Percentiles rank a stretch among this genome's conserved stretches.
Conservation (phyloP, 1,140 invertebrate genomes). For the Gryon sp. region DNA sequence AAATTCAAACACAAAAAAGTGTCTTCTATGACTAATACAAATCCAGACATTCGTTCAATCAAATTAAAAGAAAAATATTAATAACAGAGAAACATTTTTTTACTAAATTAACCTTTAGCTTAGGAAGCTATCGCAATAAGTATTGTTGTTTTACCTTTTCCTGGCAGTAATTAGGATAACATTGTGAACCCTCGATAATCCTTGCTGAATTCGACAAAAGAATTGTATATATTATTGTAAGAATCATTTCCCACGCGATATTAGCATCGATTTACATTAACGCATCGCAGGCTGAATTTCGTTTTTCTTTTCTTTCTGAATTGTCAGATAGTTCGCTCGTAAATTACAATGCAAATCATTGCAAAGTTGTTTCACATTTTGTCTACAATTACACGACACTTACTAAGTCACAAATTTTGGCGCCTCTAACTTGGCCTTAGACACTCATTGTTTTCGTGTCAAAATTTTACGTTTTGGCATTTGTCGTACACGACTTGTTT, state of each 20-base stretch:
- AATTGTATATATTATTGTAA: conserved; percentile 8
- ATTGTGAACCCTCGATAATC: conserved; percentile 36
- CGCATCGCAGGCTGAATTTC: background rate
- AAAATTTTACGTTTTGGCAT: conserved; percentile 46
- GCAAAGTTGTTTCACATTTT: conserved; percentile 12
- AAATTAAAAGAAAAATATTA: too few relatives aligned
- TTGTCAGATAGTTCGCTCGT: too few relatives aligned
- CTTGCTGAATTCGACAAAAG: conserved; percentile 2
- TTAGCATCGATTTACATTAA: conserved; percentile 11
- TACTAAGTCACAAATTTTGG: conserved; percentile 26
- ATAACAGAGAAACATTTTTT: too few relatives aligned
- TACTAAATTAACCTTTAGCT: too few relatives aligned
- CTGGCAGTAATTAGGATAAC: conserved; percentile 70
- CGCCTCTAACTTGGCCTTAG: conserved; percentile 10
- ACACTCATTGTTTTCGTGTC: conserved; percentile 2
- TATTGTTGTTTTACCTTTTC: conserved; percentile 67
- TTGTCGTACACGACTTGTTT: background rate
- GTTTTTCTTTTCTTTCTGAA: too few relatives aligned
- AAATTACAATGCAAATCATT: background rate
- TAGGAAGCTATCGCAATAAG: too few relatives aligned
- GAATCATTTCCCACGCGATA: conserved; percentile 34
- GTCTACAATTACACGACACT: background rate
- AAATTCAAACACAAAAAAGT: too few relatives aligned
- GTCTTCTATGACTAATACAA: too few relatives aligned
- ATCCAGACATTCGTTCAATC: too few relatives aligned